Evolutionary conservation across 1,140 invertebrate species (phyloP).

Genomic region (Zaprionus africanus): DNA sequence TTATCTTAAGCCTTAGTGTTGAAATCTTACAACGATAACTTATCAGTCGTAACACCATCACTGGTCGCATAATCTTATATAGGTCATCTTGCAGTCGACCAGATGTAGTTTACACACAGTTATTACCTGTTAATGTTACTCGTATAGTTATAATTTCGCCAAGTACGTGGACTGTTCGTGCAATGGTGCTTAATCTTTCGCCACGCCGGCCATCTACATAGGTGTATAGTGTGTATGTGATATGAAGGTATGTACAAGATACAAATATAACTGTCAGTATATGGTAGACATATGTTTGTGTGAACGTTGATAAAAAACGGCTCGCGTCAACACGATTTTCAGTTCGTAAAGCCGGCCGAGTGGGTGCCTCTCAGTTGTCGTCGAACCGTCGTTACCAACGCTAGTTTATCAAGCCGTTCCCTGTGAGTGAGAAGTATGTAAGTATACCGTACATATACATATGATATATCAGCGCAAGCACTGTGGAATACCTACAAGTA

Average conservation of each 20-base stretch:
- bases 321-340: slow-evolving; percentile 51
- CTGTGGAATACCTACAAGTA: slow-evolving; percentile 6
- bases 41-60: neutral
- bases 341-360: slow-evolving; percentile 7
- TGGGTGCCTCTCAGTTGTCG: slow-evolving; percentile 57
- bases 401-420: slow-evolving; percentile 53
- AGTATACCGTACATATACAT: neutral
- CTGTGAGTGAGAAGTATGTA: slow-evolving; percentile 51
- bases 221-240: neutral
- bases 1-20: neutral
- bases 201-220: slow-evolving; percentile 22
- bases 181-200: slow-evolving; percentile 36
- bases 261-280: slow-evolving; percentile 13
- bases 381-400: slow-evolving; percentile 63
- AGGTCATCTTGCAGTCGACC: neutral
- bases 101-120: neutral
- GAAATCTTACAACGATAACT: neutral
- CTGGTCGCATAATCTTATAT: neutral
- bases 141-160: slow-evolving; percentile 38
- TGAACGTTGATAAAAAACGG: slow-evolving; percentile 50
- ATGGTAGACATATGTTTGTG: slow-evolving; percentile 5
- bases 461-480: neutral
- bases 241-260: neutral
- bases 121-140: slow-evolving; percentile 19
- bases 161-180: slow-evolving; percentile 40